Base-by-base conservation (phyloP, 2,113 vertebrate species). In the Procavia capensis region DNA sequence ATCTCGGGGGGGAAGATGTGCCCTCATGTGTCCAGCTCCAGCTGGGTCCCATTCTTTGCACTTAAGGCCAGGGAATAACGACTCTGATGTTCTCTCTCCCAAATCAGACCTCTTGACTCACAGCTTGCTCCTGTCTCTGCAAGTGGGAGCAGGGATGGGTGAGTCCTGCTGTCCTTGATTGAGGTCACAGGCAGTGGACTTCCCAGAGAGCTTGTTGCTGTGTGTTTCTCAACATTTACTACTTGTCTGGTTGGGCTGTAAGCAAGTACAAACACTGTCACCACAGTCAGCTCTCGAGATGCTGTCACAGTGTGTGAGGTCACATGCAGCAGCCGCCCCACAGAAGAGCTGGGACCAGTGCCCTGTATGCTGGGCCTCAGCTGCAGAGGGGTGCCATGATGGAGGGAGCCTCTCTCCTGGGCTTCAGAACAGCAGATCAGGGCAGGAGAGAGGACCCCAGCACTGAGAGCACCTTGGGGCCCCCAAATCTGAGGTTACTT, bases 281-380 rank as follows among this genome's bases (percentile, higher is more conserved):
- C 19, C 79, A 14, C 79, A 14, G 4, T 29, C 61, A 41, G 43
- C 4, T 2, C 3, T 66, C 41, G 6, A 24, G 9, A 0, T 47
- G 24, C 76, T 76, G 9, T 5, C 20, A 0, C 41, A 47, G 50
- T 20, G 2, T 7, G 7, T 4, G 3, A 50, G 1, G n/a, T 68
- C 10, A 39, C 43, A 4, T n/a, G 5, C 3, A 41, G 41, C 29
- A 17, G 68, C 36, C 22, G 5, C 36, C 0, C 0, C 24, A 17
- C 79, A 45, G 1, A 4, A 5, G 0, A 29, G 14, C 78, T 9
- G 34, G 34, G 6, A 34, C 47, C 24, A 43, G 76, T 9, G 2
- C 36, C 5, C 25, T 14, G 19, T 24, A 16, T 7, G 10, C 0
- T 36, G 27, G 19, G 63, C 7, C 50, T 41, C 9, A 29, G 39